Percentiles rank a stretch among this genome's conserved stretches.
Conservation (phyloP, 2,797 vertebrate genomes). For the Aplochiton taeniatus region DNA sequence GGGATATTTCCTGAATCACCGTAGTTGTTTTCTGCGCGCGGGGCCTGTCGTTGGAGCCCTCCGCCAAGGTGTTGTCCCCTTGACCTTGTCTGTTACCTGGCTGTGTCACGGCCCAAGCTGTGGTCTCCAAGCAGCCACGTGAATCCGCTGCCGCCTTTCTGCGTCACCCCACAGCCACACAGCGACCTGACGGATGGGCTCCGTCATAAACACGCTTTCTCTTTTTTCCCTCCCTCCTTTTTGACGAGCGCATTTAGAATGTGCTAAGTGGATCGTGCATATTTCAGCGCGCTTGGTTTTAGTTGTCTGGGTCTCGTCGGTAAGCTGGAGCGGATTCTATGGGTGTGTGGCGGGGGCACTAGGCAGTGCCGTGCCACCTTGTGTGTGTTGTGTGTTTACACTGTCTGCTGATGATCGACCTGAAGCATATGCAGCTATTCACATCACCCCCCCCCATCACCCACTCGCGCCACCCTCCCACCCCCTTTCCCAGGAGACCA, state of each 20-base stretch:
- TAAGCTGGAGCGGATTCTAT: slow-evolving; percentile 43
- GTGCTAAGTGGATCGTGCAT: slow-evolving; percentile 55
- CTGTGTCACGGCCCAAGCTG: too few species aligned
- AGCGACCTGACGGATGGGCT: neutral
- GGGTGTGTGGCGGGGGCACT: slow-evolving; percentile 16
- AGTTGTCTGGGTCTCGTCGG: slow-evolving; percentile 50
- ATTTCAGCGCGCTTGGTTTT: slow-evolving; percentile 30
- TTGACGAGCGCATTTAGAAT: slow-evolving; percentile 18
- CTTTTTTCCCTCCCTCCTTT: slow-evolving; percentile 33
- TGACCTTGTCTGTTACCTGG: too few species aligned
- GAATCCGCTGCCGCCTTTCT: too few species aligned
- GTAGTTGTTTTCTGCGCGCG: too few species aligned
- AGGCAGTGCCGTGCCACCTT: neutral
- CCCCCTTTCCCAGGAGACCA: neutral
- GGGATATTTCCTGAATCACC: too few species aligned
- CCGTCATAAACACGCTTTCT: slow-evolving; percentile 8
- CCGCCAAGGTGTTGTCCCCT: too few species aligned
- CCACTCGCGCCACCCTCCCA: neutral
- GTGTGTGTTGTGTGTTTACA: too few species aligned
- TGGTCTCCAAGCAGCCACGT: too few species aligned
- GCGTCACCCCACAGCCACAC: too few species aligned
- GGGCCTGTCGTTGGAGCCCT: too few species aligned
- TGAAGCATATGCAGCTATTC: slow-evolving; percentile 3
- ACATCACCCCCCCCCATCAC: neutral
- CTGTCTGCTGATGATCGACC: slow-evolving; percentile 22